Evolutionary conservation across 1,140 invertebrate genomes (phyloP), one percentile per base, ranked within the genome.

Genomic region (Scaptomyza pallida): DNA sequence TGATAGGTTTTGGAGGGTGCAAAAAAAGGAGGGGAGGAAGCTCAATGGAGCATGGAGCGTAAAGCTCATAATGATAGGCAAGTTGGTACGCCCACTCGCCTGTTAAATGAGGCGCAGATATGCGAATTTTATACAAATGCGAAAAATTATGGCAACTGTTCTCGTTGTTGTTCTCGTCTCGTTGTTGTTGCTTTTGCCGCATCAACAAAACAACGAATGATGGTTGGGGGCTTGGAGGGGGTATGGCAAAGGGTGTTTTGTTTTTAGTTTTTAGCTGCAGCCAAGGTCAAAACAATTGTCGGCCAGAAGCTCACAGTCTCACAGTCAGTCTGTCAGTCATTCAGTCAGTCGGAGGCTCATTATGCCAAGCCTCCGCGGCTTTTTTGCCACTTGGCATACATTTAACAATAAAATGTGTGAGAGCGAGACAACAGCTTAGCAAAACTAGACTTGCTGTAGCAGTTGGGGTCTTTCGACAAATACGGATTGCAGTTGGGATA

Each of bases 331-430:
- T n/a, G n/a, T n/a, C 61, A 30, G 35, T 56, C 52, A 21, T 4
- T 26, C 40, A 45, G 37, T 65, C 54, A 30, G 37, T 65, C 54
- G 19, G 45, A 47, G 75, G 73, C 82, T 86, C 81, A 86, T 86
- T 86, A 86, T 86, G 81, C 81, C 73, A 88, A 86, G 74, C 82
- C 73, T 72, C 68, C 51, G 60, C 51, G 60, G 45, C 68, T 64
- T 51, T 51, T 41, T 56, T 85, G 67, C 59, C 78, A 88, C 81
- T 86, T 86, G 78, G 81, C 81, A 86, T 86, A 86, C 80, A 85
- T 86, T 85, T 85, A 1, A 17, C 19, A 35, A 45, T 21, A 45
- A 44, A 52, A 30, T 55, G 56, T 9, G 21, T 9, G 6, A 35
- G 5, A 45, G 8, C 45, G 17, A 35, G 55, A 37, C 26, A 59